phyloP scores from a whole-genome alignment of 2,888 invertebrate genomes.

The Furcula furcula region DNA sequence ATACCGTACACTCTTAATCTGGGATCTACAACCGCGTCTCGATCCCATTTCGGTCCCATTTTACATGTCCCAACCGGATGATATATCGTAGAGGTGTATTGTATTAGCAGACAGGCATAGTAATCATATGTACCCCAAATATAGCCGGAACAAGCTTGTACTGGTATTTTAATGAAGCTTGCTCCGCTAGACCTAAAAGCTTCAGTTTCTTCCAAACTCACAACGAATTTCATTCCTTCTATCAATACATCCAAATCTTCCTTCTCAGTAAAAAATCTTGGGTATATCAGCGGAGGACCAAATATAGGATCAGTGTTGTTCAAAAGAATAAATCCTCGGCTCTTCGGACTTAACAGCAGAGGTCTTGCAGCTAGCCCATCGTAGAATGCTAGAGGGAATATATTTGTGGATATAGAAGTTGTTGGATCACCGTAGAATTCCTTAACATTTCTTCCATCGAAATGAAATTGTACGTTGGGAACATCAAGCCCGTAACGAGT shows the following conservation, averaged over 20 bases:
- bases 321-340: conserved; percentile 83
- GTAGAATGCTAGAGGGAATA: conserved; percentile 83
- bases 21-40: conserved; percentile 84
- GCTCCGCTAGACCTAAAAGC: conserved; percentile 82
- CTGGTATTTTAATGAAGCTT: conserved; percentile 74
- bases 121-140: conserved; percentile 84
- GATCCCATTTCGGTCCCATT: conserved; percentile 85
- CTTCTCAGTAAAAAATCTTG: conserved; percentile 84
- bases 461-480: conserved; percentile 86
- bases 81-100: conserved; percentile 86
- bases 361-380: conserved; percentile 83
- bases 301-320: conserved; percentile 86
- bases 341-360: conserved; percentile 83
- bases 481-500: conserved; percentile 71
- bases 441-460: conserved; percentile 80
- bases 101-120: conserved; percentile 83
- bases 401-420: conserved; percentile 64
- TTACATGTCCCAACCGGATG: conserved; percentile 87
- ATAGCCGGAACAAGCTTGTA: conserved; percentile 81
- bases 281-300: conserved; percentile 87
- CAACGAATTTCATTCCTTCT: conserved; percentile 81
- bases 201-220: conserved; percentile 82
- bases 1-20: conserved; percentile 84
- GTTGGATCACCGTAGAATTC: conserved; percentile 83
- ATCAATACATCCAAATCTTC: conserved; percentile 84